These are phyloP conservation scores for Betta splendens DNA, from an alignment of 2,797 vertebrate species.

Conservation along the genomic window DNA sequence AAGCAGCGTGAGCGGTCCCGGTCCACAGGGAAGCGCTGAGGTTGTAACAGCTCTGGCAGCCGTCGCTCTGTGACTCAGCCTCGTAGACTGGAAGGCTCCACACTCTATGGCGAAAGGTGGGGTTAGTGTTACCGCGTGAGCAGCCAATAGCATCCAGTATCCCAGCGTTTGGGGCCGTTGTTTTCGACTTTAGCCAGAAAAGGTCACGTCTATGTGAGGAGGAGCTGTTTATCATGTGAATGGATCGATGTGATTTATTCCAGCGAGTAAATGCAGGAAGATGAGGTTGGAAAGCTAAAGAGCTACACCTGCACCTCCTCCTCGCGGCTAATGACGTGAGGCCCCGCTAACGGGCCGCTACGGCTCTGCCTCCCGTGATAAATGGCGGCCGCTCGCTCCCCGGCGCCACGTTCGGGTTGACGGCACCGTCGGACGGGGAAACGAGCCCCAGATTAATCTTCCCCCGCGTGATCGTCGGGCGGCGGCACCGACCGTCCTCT, in stretches of 20 bases:
- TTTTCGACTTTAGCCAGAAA: slow-evolving; percentile 8
- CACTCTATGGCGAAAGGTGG: slow-evolving; percentile 34
- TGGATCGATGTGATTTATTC: slow-evolving; percentile 2
- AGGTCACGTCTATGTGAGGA: neutral
- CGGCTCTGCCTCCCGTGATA: slow-evolving; percentile 33
- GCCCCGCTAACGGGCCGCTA: slow-evolving; percentile 47
- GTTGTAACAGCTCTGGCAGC: slow-evolving; percentile 52
- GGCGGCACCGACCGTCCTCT: slow-evolving; percentile 26
- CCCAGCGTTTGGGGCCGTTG: slow-evolving; percentile 3
- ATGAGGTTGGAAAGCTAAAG: slow-evolving; percentile 36
- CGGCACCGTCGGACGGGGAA: slow-evolving; percentile 31
- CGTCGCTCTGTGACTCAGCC: slow-evolving; percentile 57
- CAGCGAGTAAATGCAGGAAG: neutral
- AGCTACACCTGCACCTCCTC: slow-evolving; percentile 27
- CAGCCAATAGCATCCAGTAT: slow-evolving; percentile 24
- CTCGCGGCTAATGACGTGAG: slow-evolving; percentile 44
- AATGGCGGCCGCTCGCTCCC: slow-evolving; percentile 41
- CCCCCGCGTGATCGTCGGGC: slow-evolving; percentile 33
- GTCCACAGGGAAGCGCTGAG: slow-evolving; percentile 35
- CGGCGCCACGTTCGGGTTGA: slow-evolving; percentile 56
- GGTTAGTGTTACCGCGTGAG: slow-evolving; percentile 30
- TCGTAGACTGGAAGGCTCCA: slow-evolving; percentile 60
- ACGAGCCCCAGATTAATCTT: slow-evolving; percentile 23
- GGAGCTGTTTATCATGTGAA: neutral
- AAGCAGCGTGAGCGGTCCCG: slow-evolving; percentile 31